Evolutionary conservation across 2,113 vertebrate species (phyloP).

Genomic region (Oceanodroma tethys): DNA sequence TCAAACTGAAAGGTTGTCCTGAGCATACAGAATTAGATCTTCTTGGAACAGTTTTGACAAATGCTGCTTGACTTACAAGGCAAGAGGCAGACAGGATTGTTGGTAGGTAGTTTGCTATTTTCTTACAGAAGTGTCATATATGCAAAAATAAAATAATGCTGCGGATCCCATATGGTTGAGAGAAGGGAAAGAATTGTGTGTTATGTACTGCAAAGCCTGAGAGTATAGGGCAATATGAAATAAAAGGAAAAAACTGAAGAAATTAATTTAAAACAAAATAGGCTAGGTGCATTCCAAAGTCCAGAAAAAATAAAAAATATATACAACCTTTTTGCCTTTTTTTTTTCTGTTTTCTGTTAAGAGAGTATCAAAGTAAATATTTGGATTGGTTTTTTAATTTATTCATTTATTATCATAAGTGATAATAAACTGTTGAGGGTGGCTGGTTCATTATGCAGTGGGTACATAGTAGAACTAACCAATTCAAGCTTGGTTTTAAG

Average conservation of each 20-base stretch:
- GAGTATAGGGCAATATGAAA: neutral
- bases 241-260: neutral
- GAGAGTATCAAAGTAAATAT: neutral
- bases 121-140: neutral
- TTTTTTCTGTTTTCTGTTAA: neutral
- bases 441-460: neutral
- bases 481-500: neutral
- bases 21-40: neutral
- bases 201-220: neutral
- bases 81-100: neutral
- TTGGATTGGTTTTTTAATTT: neutral
- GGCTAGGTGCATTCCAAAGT: neutral
- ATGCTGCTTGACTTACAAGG: neutral
- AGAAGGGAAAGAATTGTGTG: neutral
- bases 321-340: accelerated
- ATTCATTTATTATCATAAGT: neutral
- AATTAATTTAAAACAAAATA: neutral
- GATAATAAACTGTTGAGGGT: neutral
- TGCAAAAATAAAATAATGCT: neutral
- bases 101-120: neutral
- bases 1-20: neutral
- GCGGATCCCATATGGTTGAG: neutral
- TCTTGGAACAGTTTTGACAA: neutral
- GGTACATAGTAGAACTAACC: neutral
- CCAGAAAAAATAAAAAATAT: neutral